Evolutionary conservation across 2,797 vertebrate genomes (phyloP).

Genomic region (Megalops cyprinoides): DNA sequence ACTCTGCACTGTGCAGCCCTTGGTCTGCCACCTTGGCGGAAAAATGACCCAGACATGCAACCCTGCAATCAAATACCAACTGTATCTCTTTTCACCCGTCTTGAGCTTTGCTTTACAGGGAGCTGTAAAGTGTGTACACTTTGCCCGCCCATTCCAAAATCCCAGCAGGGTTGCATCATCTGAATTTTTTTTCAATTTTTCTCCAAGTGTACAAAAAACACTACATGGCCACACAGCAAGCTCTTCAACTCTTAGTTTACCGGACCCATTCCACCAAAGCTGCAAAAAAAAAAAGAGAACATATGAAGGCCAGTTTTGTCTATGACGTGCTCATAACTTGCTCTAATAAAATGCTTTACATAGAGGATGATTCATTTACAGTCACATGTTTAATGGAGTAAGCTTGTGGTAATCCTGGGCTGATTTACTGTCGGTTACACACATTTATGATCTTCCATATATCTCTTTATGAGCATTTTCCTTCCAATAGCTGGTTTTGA

Average conservation of each 20-base stretch:
- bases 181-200: too few species aligned
- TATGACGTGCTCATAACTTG: too few species aligned
- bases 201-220: too few species aligned
- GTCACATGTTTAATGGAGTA: neutral
- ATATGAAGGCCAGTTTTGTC: neutral
- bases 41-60: conserved; percentile 64
- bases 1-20: conserved; percentile 55
- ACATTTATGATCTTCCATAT: neutral
- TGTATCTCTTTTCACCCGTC: conserved; percentile 24
- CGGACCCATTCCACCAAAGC: neutral
- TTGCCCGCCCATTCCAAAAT: conserved; percentile 48
- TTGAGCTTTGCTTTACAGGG: neutral
- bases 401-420: neutral
- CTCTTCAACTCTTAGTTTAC: too few species aligned
- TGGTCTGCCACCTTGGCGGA: conserved; percentile 59
- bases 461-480: neutral
- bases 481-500: too few species aligned
- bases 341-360: too few species aligned
- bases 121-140: conserved; percentile 49
- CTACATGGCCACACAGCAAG: too few species aligned
- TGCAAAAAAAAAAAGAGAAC: neutral
- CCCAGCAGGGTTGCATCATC: conserved; percentile 15
- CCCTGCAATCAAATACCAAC: conserved; percentile 62
- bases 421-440: neutral
- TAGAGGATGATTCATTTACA: too few species aligned